Evolutionary conservation across 2,797 vertebrate species (phyloP).

Genomic region (Falco novaeseelandiae): DNA sequence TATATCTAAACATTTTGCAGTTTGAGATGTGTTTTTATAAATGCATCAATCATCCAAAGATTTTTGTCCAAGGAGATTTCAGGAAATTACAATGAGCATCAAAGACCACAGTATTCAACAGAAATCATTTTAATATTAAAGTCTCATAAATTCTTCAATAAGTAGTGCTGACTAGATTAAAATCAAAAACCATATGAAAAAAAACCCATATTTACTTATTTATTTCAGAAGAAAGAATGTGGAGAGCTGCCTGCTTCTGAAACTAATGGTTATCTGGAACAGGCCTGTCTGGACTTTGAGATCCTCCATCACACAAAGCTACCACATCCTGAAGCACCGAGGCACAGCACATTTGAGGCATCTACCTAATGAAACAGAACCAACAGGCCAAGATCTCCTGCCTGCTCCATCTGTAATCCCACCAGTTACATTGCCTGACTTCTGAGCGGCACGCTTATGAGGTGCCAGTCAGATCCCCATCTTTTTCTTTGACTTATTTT

Average conservation of each 20-base stretch:
- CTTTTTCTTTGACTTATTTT: not conserved
- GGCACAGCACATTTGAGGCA: not conserved
- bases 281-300: not conserved
- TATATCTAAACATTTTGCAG: not conserved
- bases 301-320: not conserved
- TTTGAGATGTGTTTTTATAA: not conserved
- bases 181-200: not conserved
- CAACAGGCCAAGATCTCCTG: not conserved
- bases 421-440: not conserved
- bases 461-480: not conserved
- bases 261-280: not conserved
- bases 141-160: slow-evolving; percentile 7
- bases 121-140: slow-evolving; percentile 38
- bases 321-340: not conserved
- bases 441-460: not conserved
- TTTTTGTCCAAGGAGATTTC: slow-evolving; percentile 23
- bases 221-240: not conserved
- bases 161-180: not conserved
- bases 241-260: not conserved
- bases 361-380: not conserved
- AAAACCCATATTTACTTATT: not conserved
- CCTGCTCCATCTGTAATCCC: not conserved
- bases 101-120: slow-evolving; percentile 5
- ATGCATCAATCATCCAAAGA: not conserved
- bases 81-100: slow-evolving; percentile 45